These are phyloP conservation scores for Actenoides hombroni DNA, from an alignment of 2,113 vertebrate genomes.

Conservation along the genomic window DNA sequence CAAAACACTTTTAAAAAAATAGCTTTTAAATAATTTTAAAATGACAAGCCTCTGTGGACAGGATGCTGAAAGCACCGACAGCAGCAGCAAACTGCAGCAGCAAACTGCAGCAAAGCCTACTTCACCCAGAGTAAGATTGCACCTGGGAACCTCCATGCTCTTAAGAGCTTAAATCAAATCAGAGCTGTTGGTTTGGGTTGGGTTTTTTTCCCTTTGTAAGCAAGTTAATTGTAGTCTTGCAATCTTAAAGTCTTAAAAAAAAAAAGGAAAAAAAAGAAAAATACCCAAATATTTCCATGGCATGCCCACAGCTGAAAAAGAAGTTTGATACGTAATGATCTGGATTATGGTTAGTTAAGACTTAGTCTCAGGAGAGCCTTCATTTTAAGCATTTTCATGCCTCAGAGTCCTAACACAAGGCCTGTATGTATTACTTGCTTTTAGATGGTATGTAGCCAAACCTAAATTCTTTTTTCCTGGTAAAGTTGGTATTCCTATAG, in stretches of 20 bases:
- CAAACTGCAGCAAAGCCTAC: background rate
- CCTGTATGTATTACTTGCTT: background rate
- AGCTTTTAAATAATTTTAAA: background rate
- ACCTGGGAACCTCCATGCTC: background rate
- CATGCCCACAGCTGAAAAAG: background rate
- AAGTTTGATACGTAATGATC: background rate
- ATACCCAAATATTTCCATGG: background rate
- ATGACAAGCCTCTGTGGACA: background rate
- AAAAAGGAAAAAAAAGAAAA: background rate
- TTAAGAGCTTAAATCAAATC: background rate
- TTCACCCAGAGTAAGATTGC: background rate
- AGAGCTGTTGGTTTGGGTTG: background rate
- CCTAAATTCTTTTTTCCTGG: background rate
- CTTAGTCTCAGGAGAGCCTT: background rate
- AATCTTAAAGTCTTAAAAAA: background rate
- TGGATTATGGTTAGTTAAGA: background rate
- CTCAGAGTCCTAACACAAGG: background rate
- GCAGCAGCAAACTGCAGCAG: background rate
- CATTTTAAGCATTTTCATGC: background rate
- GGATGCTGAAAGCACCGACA: background rate
- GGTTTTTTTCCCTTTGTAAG: background rate
- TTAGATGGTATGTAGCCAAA: background rate
- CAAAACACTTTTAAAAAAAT: background rate
- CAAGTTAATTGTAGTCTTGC: background rate
- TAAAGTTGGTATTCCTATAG: slow-evolving; percentile 16